phyloP scores from a whole-genome alignment of 2,888 invertebrate species.

The Schrankia costaestrigalis region DNA sequence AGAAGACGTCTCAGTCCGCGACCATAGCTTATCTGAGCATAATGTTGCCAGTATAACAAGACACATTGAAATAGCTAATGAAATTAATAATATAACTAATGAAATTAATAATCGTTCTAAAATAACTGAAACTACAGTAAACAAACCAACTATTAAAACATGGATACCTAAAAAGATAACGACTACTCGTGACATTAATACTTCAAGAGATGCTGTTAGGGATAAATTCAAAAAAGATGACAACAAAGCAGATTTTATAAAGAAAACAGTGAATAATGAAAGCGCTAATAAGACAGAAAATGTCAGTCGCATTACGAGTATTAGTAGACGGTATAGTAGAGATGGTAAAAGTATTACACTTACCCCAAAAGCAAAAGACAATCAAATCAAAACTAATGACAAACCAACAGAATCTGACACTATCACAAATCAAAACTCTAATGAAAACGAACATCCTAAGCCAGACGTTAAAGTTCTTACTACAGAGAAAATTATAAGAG shows the following conservation, averaged over 20 bases:
- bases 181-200: too few species aligned
- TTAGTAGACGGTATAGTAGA: slow-evolving; percentile 9
- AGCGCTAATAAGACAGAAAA: slow-evolving; percentile 10
- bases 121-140: too few species aligned
- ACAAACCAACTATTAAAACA: too few species aligned
- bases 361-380: slow-evolving; percentile 11
- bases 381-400: neutral
- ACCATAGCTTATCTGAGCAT: too few species aligned
- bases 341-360: slow-evolving; percentile 14
- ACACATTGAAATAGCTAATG: too few species aligned
- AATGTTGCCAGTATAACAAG: too few species aligned
- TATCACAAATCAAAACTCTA: neutral
- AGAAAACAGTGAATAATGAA: neutral
- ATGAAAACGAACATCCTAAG: neutral
- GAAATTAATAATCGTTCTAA: too few species aligned
- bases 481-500: slow-evolving; percentile 23
- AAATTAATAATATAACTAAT: too few species aligned
- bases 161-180: too few species aligned
- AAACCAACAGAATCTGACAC: neutral
- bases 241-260: neutral
- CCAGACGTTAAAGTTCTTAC: slow-evolving; percentile 1
- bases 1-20: too few species aligned
- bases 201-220: too few species aligned
- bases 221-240: too few species aligned
- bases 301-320: slow-evolving; percentile 5